Percentiles rank a stretch among this genome's conserved stretches.
These are phyloP conservation scores for Xestia c-nigrum DNA, from an alignment of 2,888 invertebrate species.

Conservation along the genomic window DNA sequence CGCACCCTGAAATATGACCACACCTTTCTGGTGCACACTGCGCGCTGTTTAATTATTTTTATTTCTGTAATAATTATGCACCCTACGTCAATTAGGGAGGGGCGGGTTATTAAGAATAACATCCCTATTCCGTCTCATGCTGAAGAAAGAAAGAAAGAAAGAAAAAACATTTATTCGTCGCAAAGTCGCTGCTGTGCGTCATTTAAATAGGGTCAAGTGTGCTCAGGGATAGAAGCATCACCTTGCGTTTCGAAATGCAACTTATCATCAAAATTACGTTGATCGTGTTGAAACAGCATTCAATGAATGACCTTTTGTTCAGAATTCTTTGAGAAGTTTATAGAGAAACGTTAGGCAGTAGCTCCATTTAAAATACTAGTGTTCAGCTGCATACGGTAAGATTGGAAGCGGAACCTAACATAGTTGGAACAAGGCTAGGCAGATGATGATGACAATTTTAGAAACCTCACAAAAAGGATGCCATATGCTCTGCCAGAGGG, in stretches of 20 bases:
- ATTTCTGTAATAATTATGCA: slow-evolving; percentile 1
- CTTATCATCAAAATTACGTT: background rate
- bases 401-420: no score
- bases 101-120: background rate
- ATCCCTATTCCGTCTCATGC: slow-evolving; percentile 8
- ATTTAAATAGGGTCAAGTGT: background rate
- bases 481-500: background rate
- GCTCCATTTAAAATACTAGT: no score
- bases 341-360: background rate
- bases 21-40: background rate
- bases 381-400: no score
- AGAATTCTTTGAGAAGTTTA: background rate
- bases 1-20: no score
- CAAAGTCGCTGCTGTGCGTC: no score
- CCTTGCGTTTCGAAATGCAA: background rate
- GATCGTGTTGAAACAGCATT: background rate
- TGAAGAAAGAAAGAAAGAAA: no score
- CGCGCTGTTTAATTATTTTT: background rate
- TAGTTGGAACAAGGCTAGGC: no score
- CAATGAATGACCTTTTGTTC: background rate
- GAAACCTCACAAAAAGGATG: background rate
- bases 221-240: background rate
- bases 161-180: no score
- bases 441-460: background rate
- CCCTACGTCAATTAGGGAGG: background rate